Evolutionary conservation across 2,888 invertebrate genomes (phyloP).

Genomic region (Drosophila quinaria): DNA sequence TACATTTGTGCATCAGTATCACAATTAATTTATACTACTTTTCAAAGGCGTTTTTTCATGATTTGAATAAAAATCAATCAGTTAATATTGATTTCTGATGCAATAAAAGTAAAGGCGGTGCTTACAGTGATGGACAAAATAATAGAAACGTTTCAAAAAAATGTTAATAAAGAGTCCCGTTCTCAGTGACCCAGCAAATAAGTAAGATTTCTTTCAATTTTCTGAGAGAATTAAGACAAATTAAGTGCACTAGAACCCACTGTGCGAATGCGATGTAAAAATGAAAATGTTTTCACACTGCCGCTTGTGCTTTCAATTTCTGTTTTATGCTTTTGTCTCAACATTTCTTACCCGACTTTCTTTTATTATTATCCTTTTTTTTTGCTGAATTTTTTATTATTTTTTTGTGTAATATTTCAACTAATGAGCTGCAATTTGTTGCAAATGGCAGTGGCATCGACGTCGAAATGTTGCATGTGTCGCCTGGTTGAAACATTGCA

Average conservation of each 20-base stretch:
- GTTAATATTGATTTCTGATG: too few species aligned
- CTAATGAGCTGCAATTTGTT: conserved; percentile 80
- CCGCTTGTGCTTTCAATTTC: conserved; percentile 49
- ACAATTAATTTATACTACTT: too few species aligned
- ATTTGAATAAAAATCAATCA: too few species aligned
- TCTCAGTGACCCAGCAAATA: too few species aligned
- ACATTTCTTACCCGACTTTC: conserved; percentile 35
- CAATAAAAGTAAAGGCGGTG: too few species aligned
- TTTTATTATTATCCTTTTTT: background rate
- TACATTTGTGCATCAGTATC: too few species aligned
- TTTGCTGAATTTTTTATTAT: background rate
- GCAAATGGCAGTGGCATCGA: conserved; percentile 62
- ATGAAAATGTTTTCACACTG: conserved; percentile 27
- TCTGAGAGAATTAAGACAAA: background rate
- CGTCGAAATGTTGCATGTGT: conserved; percentile 58
- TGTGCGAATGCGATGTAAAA: conserved; percentile 62
- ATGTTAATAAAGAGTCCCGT: too few species aligned
- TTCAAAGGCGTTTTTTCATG: too few species aligned
- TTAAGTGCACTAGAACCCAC: conserved; percentile 23
- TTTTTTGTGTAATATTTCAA: conserved; percentile 47
- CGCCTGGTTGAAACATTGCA: conserved; percentile 41
- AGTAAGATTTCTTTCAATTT: too few species aligned
- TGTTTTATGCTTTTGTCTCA: conserved; percentile 67
- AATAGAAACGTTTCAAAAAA: too few species aligned
- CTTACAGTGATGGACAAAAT: too few species aligned